A percentile compares a stretch with the other conserved stretches of the same genome.
Conservation (phyloP, 2,113 vertebrate genomes). For the Daboia siamensis region DNA sequence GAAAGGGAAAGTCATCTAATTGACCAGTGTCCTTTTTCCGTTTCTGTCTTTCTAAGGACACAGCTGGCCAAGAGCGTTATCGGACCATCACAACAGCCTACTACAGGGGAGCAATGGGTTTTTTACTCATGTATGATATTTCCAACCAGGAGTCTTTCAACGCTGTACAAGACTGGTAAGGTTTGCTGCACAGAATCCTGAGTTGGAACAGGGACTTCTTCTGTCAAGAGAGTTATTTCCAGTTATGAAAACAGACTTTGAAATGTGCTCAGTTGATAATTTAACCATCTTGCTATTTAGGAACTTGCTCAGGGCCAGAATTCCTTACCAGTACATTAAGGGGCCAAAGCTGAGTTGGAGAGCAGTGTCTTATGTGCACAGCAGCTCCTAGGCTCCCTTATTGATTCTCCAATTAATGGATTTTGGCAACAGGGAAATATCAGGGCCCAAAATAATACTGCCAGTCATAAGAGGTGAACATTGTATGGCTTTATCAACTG, state of each 20-base stretch:
- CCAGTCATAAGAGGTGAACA: not conserved
- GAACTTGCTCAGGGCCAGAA: not conserved
- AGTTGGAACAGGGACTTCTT: not conserved
- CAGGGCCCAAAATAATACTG: not conserved
- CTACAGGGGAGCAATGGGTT: conserved; percentile 86
- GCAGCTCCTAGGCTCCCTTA: not conserved
- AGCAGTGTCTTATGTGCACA: no score
- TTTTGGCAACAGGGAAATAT: not conserved
- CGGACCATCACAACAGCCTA: conserved; percentile 85
- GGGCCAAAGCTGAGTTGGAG: not conserved
- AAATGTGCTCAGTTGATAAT: not conserved
- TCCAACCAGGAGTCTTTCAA: conserved; percentile 82
- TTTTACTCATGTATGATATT: conserved; percentile 86
- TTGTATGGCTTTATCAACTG: not conserved
- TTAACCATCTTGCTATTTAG: not conserved
- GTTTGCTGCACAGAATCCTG: not conserved
- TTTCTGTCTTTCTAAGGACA: conserved; percentile 67
- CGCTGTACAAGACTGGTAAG: conserved; percentile 84
- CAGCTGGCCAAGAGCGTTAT: conserved; percentile 83
- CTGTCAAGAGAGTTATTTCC: not conserved
- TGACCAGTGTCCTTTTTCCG: not conserved
- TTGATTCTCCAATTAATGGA: not conserved
- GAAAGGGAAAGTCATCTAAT: not conserved
- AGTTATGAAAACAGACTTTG: not conserved
- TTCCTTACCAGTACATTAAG: not conserved